Percentiles rank a stretch among this genome's conserved stretches.
Evolutionary conservation across 2,113 vertebrate genomes (phyloP).

Genomic region (Atractosteus spatula): DNA sequence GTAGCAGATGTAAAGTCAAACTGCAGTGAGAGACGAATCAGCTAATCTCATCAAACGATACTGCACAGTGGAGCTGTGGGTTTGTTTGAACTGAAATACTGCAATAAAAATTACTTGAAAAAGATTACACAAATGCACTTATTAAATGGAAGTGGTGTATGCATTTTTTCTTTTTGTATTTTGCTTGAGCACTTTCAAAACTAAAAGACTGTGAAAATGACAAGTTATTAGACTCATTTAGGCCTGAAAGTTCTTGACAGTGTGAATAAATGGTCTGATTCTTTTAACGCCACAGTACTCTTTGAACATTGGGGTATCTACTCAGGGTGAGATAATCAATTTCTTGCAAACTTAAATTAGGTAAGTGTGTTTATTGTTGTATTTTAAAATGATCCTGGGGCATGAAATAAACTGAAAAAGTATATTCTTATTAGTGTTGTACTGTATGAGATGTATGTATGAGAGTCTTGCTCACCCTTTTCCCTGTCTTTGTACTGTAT

Average conservation of each 20-base stretch:
- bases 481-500: no score
- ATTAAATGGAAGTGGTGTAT: conserved; percentile 25
- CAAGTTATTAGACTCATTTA: conserved; percentile 51
- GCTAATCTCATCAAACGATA: conserved; percentile 39
- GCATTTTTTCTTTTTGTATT: conserved; percentile 27
- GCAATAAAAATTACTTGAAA: conserved; percentile 25
- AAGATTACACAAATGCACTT: conserved; percentile 28
- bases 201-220: conserved; percentile 61
- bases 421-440: no score
- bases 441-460: no score
- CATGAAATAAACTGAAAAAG: no score
- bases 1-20: conserved; percentile 19
- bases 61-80: conserved; percentile 23
- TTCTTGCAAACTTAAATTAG: conserved; percentile 54
- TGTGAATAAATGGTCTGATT: conserved; percentile 35
- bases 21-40: conserved; percentile 39
- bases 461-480: no score
- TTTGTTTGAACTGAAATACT: conserved; percentile 24
- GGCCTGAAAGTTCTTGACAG: conserved; percentile 34
- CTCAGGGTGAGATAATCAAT: conserved; percentile 59
- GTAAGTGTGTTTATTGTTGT: conserved; percentile 8
- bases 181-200: conserved; percentile 47
- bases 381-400: no score
- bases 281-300: conserved; percentile 36
- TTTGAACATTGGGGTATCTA: conserved; percentile 43